phyloP scores from a whole-genome alignment of 2,888 invertebrate species.

The Philhelius pedissequus region DNA sequence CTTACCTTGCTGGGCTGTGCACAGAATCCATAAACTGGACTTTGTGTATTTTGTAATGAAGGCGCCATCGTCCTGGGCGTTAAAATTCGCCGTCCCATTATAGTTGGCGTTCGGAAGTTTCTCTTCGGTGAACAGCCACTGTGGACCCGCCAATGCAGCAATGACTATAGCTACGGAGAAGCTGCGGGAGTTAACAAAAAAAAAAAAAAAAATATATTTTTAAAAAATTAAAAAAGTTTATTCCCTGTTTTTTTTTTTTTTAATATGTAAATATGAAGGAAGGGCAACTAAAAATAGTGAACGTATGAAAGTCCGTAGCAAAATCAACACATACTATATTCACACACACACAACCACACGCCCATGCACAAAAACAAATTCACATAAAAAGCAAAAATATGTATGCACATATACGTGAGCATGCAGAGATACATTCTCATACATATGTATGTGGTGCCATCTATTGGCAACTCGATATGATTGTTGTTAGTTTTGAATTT shows the following conservation, averaged over 20 bases:
- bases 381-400: too few relatives aligned
- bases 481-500: slow-evolving; percentile 5
- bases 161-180: slow-evolving; percentile 78
- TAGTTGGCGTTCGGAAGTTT: slow-evolving; percentile 88
- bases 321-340: slow-evolving; percentile 42
- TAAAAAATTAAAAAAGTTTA: slow-evolving; percentile 4
- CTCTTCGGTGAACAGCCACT: slow-evolving; percentile 93
- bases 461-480: not conserved
- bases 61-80: slow-evolving; percentile 77
- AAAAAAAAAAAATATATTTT: slow-evolving; percentile 21
- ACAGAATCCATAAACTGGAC: slow-evolving; percentile 79
- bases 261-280: slow-evolving; percentile 14
- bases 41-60: slow-evolving; percentile 78
- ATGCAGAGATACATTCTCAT: too few relatives aligned
- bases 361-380: not conserved
- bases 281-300: slow-evolving; percentile 25
- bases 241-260: slow-evolving; percentile 8
- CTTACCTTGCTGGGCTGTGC: slow-evolving; percentile 77
- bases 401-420: too few relatives aligned
- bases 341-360: not conserved
- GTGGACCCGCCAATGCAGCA: slow-evolving; percentile 80
- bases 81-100: slow-evolving; percentile 84
- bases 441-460: slow-evolving; percentile 27
- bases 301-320: not conserved
- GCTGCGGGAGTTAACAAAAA: slow-evolving; percentile 69